Base-by-base conservation (phyloP, 2,113 vertebrate genomes). In the Casuarius casuarius region DNA sequence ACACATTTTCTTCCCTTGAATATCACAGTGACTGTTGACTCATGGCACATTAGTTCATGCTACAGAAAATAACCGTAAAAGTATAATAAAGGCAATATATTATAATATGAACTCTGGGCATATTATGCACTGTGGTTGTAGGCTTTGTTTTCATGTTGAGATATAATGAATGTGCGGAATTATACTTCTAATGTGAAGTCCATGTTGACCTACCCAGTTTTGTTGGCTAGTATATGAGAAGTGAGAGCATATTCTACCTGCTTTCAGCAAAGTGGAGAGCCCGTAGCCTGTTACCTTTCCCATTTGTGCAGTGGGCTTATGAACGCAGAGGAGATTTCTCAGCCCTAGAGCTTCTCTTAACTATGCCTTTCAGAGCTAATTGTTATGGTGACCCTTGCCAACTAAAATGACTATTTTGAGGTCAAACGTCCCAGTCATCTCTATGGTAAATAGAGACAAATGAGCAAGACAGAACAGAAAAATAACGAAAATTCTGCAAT, bases 1-100 rank as follows among this genome's bases (percentile, higher is more conserved):
- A 96, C 72, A 96, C 42, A 84, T 96, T 95, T 91, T 92, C 35
- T 94, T 90, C 42, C 59, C 68, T 89, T 92, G n/a, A 94, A 92
- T 92, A 90, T 83, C 61, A 54, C 66, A 87, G 48, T 52, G 62
- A 77, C 61, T 96, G 63, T 86, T 96, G 82, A 93, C 74, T 93
- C 2, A 3, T 61, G 74, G 46, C 71, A 73, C 68, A 92, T 89
- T 96, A 94, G 92, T 92, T 84, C 79, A 79, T 54, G 56, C 40
- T 89, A 66, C 51, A 63, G 54, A 72, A 94, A 96, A 94, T 38
- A 85, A 49, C 68, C 89, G 35, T 72, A 84, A 61, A 38, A 62
- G 28, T 66, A 85, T 70, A 38, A 51, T 90, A 90, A 91, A 72
- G 28, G 10, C 31, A 73, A 26, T 86, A 59, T 38, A 65, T 74